phyloP scores from a whole-genome alignment of 2,888 invertebrate genomes.

The Eristalis arbustorum region DNA sequence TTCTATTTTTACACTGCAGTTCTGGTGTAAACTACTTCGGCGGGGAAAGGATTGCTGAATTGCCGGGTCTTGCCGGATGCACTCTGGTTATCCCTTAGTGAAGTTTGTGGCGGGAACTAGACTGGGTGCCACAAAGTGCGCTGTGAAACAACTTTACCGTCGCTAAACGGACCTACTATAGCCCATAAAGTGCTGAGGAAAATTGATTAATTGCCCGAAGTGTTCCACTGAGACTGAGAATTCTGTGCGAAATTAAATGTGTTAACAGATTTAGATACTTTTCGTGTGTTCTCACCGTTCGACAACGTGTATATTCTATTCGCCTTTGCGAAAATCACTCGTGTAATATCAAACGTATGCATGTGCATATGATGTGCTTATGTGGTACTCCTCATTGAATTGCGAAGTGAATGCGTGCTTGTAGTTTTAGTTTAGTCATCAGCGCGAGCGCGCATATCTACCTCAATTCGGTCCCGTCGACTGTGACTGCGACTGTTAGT shows the following conservation, averaged over 20 bases:
- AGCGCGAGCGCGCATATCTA: conserved; percentile 36
- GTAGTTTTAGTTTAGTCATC: conserved; percentile 29
- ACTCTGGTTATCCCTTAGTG: conserved; percentile 48
- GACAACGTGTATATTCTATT: neutral
- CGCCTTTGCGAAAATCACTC: conserved; percentile 27
- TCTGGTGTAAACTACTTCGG: conserved; percentile 17
- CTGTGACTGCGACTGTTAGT: too few relatives aligned
- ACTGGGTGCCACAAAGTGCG: conserved; percentile 46
- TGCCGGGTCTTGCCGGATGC: conserved; percentile 31
- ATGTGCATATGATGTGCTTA: conserved; percentile 11
- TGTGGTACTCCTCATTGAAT: conserved; percentile 27
- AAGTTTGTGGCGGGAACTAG: conserved; percentile 65
- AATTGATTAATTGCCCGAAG: conserved; percentile 60
- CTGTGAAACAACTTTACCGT: conserved; percentile 58
- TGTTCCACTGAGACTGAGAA: conserved; percentile 7
- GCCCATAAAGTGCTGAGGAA: neutral
- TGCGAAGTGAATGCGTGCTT: conserved; percentile 40
- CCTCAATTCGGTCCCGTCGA: conserved; percentile 19
- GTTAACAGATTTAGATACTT: conserved; percentile 59
- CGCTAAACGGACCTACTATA: conserved; percentile 66
- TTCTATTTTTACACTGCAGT: conserved; percentile 53
- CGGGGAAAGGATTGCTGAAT: neutral
- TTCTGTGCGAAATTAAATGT: conserved; percentile 32
- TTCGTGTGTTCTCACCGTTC: conserved; percentile 2
- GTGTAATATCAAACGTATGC: conserved; percentile 35